Evolutionary conservation across 2,113 vertebrate genomes (phyloP).

Genomic region (Carassius auratus): DNA sequence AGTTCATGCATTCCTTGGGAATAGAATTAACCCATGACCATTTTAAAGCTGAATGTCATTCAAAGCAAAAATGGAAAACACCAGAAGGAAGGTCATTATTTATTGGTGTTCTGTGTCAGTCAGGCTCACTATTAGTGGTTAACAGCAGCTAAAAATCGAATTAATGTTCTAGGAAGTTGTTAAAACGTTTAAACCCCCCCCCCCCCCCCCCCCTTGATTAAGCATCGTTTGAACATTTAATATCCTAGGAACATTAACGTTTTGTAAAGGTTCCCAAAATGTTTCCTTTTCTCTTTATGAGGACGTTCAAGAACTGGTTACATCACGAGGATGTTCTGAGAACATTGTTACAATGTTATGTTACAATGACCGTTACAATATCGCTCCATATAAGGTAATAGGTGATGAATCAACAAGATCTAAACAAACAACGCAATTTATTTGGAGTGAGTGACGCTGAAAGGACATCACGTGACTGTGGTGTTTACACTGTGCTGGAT

Average conservation of each 20-base stretch:
- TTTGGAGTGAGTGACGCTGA: neutral
- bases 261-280: no score
- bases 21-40: neutral
- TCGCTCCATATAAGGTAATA: no score
- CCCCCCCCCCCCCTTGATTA: no score
- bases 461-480: neutral
- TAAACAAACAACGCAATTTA: neutral
- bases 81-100: neutral
- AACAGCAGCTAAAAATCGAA: neutral
- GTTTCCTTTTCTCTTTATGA: no score
- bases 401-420: no score
- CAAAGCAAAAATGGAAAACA: neutral
- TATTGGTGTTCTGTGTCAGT: constrained; percentile 34
- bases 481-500: neutral
- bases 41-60: neutral
- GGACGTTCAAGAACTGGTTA: neutral
- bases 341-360: no score
- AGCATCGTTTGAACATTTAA: no score
- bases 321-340: neutral
- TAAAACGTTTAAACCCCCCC: no score
- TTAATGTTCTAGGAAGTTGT: neutral
- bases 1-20: neutral
- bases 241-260: no score
- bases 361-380: no score
- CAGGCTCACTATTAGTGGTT: constrained; percentile 1